phyloP scores from a whole-genome alignment of 2,797 vertebrate species.

The Numenius phaeopus region DNA sequence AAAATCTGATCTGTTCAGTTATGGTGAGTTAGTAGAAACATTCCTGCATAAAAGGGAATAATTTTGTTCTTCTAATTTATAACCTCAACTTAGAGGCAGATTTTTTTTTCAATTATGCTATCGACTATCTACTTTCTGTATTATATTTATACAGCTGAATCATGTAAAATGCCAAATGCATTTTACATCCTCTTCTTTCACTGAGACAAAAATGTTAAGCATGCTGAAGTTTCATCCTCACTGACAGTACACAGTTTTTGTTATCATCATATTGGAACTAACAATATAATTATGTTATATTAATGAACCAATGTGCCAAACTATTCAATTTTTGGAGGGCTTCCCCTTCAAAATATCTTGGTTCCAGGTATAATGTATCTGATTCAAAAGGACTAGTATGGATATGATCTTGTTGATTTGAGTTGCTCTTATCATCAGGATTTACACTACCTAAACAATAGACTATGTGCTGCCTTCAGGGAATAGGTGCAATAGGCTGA shows the following conservation, averaged over 20 bases:
- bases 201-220: background rate
- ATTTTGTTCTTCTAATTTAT: background rate
- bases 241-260: background rate
- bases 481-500: background rate
- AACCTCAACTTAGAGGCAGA: background rate
- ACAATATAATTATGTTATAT: background rate
- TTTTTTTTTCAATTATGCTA: background rate
- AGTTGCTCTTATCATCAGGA: background rate
- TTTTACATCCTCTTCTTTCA: background rate
- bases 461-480: background rate
- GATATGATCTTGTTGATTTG: background rate
- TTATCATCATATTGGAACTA: background rate
- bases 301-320: background rate
- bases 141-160: background rate
- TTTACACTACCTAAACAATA: background rate
- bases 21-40: background rate
- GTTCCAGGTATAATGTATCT: background rate
- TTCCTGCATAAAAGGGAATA: background rate
- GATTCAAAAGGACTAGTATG: background rate
- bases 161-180: background rate
- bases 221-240: background rate
- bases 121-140: background rate
- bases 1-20: background rate
- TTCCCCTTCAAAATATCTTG: background rate
- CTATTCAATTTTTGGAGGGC: background rate